phyloP scores from a whole-genome alignment of 1,140 invertebrate species.

The Listronotus bonariensis region DNA sequence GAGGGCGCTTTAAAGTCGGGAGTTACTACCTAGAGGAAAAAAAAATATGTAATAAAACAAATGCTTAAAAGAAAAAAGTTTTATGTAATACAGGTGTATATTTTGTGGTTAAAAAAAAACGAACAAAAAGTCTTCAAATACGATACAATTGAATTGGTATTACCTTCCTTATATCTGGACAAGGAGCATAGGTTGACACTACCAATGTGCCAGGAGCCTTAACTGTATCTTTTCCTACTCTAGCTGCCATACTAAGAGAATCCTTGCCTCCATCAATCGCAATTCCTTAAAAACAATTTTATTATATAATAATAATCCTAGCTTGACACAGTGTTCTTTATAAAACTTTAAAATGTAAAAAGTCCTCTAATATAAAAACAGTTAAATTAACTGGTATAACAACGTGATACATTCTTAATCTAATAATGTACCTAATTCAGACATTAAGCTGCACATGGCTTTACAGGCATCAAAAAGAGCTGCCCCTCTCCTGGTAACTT shows the following conservation, averaged over 20 bases:
- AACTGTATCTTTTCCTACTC: conserved; percentile 72
- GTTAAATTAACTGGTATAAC: too few species aligned
- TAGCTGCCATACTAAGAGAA: conserved; percentile 95
- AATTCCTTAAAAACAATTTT: conserved; percentile 56
- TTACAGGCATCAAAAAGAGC: conserved; percentile 83
- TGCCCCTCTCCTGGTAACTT: conserved; percentile 92
- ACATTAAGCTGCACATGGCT: conserved; percentile 88
- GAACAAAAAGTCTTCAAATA: background rate
- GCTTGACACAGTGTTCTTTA: too few species aligned
- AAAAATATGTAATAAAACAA: background rate
- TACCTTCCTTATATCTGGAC: conserved; percentile 80
- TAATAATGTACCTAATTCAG: conserved; percentile 65
- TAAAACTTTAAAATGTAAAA: too few species aligned
- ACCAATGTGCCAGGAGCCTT: conserved; percentile 94
- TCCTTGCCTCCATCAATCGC: conserved; percentile 98
- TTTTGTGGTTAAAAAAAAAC: background rate
- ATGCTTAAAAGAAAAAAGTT: too few species aligned
- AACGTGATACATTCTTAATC: too few species aligned
- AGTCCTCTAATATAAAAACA: too few species aligned
- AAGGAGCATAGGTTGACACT: conserved; percentile 92
- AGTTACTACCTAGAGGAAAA: conserved; percentile 67
- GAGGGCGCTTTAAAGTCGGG: conserved; percentile 84
- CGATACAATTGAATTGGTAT: background rate
- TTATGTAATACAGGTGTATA: too few species aligned
- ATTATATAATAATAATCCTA: too few species aligned